A percentile compares a stretch with the other conserved stretches of the same genome.
These are phyloP conservation scores for Dryadula phaetusa DNA, from an alignment of 2,888 invertebrate genomes.

Conservation along the genomic window DNA sequence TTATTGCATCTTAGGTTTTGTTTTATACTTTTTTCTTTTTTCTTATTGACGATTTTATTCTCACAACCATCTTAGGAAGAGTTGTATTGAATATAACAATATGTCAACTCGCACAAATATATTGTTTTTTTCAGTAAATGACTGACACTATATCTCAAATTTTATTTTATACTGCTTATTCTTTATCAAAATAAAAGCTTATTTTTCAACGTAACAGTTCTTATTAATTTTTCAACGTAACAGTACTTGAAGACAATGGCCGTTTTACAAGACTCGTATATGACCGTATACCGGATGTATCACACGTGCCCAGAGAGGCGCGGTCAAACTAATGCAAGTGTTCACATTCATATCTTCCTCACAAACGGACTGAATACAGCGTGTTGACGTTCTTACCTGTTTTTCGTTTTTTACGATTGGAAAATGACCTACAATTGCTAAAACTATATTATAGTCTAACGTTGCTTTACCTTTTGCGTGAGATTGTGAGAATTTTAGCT, in stretches of 20 bases:
- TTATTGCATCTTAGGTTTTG: not conserved
- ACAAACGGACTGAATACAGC: conserved; percentile 73
- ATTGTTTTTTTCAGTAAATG: not conserved
- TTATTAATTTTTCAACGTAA: not conserved
- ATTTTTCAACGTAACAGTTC: not conserved
- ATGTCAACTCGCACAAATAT: conserved; percentile 2
- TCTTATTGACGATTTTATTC: not conserved
- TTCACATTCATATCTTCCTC: conserved; percentile 56
- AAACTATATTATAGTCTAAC: conserved; percentile 85
- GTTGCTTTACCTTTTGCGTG: conserved; percentile 85
- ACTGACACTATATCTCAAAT: not conserved
- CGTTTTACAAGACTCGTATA: too few relatives aligned
- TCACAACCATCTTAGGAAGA: not conserved
- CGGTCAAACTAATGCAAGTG: conserved; percentile 31
- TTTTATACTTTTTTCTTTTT: not conserved
- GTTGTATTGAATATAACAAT: not conserved
- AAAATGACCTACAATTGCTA: conserved; percentile 81
- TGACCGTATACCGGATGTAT: conserved; percentile 30
- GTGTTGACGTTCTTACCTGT: conserved; percentile 69
- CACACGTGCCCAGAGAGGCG: conserved; percentile 35
- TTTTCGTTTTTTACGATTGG: conserved; percentile 74
- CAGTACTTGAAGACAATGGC: not conserved
- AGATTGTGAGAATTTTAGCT: conserved; percentile 85
- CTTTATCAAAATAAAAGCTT: too few relatives aligned
- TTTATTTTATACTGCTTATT: not conserved